phyloP scores from a whole-genome alignment of 1,140 invertebrate species.

The Wiebesia pumilae region DNA sequence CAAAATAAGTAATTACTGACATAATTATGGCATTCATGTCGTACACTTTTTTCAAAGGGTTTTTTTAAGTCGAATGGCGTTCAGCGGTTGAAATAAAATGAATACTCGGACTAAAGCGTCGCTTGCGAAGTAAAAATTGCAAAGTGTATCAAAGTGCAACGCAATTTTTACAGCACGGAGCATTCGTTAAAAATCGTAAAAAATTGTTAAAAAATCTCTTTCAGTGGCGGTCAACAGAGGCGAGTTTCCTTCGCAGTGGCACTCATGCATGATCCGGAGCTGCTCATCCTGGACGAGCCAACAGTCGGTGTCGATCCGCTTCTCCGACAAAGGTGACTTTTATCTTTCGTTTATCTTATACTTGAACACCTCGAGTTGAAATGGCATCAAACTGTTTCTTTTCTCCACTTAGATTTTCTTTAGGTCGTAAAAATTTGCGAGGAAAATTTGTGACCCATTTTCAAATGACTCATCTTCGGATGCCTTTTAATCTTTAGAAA shows the following conservation, averaged over 20 bases:
- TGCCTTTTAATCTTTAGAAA: too few species aligned
- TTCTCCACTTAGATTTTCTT: too few species aligned
- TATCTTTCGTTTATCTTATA: neutral
- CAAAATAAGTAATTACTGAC: too few species aligned
- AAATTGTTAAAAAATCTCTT: slow-evolving; percentile 40
- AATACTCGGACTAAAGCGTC: neutral
- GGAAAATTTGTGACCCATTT: too few species aligned
- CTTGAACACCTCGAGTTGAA: neutral
- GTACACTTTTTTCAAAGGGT: too few species aligned
- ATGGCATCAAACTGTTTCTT: too few species aligned
- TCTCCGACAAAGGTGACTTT: slow-evolving; percentile 82
- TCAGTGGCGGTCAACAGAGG: slow-evolving; percentile 93
- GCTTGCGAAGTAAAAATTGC: slow-evolving; percentile 6
- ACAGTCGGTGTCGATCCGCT: slow-evolving; percentile 95
- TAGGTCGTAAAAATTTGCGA: too few species aligned
- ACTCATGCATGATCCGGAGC: slow-evolving; percentile 92
- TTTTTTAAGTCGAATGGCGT: too few species aligned
- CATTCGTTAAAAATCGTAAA: neutral
- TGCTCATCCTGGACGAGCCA: slow-evolving; percentile 95
- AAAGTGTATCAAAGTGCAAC: neutral
- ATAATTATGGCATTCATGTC: too few species aligned
- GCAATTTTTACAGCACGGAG: neutral
- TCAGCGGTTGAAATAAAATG: neutral
- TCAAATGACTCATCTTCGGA: too few species aligned
- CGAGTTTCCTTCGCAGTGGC: slow-evolving; percentile 94